Percentiles rank a stretch among this genome's conserved stretches.
Evolutionary conservation across 1,140 invertebrate species (phyloP).

Genomic region (Lucilia cuprina): DNA sequence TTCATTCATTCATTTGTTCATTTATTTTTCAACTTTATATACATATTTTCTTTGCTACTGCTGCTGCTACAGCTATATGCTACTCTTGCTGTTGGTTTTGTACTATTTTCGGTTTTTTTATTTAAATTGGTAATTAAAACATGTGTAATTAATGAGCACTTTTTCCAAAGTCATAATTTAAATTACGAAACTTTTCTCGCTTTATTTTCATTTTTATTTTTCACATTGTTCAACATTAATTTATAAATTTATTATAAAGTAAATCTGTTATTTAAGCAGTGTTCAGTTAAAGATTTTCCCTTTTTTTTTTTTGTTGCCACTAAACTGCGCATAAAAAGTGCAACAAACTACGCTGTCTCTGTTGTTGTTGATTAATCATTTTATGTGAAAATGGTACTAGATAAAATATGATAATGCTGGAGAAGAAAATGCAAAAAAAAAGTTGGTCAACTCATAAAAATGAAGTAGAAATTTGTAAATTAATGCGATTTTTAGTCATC

Average conservation of each 20-base stretch:
- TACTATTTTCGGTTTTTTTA: neutral
- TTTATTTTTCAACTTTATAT: neutral
- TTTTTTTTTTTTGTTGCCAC: too few species aligned
- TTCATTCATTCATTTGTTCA: neutral
- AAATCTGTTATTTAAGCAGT: neutral
- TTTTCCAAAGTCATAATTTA: conserved; percentile 26
- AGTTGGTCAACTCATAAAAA: neutral
- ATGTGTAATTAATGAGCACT: conserved; percentile 28
- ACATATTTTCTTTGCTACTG: neutral
- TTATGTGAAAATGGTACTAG: neutral
- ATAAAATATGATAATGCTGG: neutral
- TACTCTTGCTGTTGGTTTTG: too few species aligned
- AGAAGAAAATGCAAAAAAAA: neutral
- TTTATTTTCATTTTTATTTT: conserved; percentile 16
- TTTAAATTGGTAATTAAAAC: conserved; percentile 27
- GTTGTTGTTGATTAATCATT: neutral
- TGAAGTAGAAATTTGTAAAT: too few species aligned
- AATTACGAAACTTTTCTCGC: conserved; percentile 24
- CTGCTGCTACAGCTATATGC: too few species aligned
- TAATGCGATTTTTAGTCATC: neutral
- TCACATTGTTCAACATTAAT: neutral
- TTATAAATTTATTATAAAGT: neutral
- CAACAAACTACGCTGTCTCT: neutral
- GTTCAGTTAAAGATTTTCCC: too few species aligned
- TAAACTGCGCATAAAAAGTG: too few species aligned